These are phyloP conservation scores for Epistrophe eligans DNA, from an alignment of 2,888 invertebrate genomes.

Conservation along the genomic window DNA sequence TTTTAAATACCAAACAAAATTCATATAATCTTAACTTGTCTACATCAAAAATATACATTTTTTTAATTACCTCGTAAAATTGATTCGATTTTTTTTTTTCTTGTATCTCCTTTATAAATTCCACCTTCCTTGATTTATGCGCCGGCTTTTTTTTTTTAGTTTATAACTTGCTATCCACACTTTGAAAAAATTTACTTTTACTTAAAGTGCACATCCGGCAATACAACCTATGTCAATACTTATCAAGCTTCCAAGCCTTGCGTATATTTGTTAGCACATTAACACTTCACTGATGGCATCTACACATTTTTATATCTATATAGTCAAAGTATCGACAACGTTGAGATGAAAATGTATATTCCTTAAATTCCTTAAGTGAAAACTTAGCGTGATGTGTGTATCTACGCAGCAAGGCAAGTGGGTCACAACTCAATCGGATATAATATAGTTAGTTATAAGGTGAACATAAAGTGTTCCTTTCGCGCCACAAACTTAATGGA, in stretches of 20 bases:
- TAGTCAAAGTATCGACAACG: slow-evolving; percentile 46
- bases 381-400: slow-evolving; percentile 63
- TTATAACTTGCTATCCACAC: slow-evolving; percentile 24
- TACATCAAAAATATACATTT: neutral
- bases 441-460: too few relatives aligned
- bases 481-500: slow-evolving; percentile 2
- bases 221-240: slow-evolving; percentile 19
- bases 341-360: slow-evolving; percentile 70
- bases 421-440: slow-evolving; percentile 61
- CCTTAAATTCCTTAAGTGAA: slow-evolving; percentile 76
- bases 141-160: slow-evolving; percentile 12
- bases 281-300: slow-evolving; percentile 66
- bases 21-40: neutral
- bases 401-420: slow-evolving; percentile 69
- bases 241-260: slow-evolving; percentile 22
- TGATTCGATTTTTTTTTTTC: neutral
- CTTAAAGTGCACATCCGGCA: slow-evolving; percentile 55
- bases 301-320: slow-evolving; percentile 59
- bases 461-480: slow-evolving; percentile 57
- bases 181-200: slow-evolving; percentile 66
- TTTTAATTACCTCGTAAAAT: slow-evolving; percentile 57
- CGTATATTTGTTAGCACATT: slow-evolving; percentile 67
- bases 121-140: slow-evolving; percentile 28
- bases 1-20: neutral
- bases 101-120: neutral